Evolutionary conservation across 1,140 invertebrate genomes (phyloP).

Genomic region (Drosophila trapezifrons): DNA sequence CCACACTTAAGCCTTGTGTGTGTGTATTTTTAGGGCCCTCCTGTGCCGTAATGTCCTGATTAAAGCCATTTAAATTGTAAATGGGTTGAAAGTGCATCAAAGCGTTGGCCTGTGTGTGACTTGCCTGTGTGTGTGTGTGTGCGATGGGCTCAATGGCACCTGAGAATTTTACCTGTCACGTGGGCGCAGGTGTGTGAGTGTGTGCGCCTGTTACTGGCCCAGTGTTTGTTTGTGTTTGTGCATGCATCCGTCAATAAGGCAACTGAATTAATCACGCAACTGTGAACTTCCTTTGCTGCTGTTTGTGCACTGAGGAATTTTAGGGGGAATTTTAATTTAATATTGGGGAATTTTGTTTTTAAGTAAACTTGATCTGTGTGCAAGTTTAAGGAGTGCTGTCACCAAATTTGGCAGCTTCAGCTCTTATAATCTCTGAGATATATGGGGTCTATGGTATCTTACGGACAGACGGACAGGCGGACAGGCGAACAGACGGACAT

Average conservation of each 20-base stretch:
- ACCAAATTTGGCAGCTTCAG: too few species aligned
- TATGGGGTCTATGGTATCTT: background rate
- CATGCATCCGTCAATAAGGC: slow-evolving; percentile 60
- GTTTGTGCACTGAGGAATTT: background rate
- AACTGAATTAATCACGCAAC: slow-evolving; percentile 72
- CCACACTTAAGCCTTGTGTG: slow-evolving; percentile 21
- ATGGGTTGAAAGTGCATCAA: slow-evolving; percentile 36
- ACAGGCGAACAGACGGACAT: background rate
- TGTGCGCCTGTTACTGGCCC: slow-evolving; percentile 8
- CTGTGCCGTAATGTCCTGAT: slow-evolving; percentile 13
- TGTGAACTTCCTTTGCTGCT: slow-evolving; percentile 36
- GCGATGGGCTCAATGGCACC: slow-evolving; percentile 32
- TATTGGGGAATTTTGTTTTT: background rate
- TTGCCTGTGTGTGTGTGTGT: background rate
- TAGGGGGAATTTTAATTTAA: background rate
- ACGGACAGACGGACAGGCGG: too few species aligned
- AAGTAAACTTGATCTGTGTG: too few species aligned
- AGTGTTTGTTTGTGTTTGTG: slow-evolving; percentile 29
- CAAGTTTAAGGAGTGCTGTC: too few species aligned
- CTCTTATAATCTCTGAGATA: background rate
- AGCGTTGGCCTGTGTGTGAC: slow-evolving; percentile 9
- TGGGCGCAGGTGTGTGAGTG: slow-evolving; percentile 8
- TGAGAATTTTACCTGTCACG: slow-evolving; percentile 22
- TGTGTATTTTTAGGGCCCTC: background rate
- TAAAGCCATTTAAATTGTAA: slow-evolving; percentile 20